These are phyloP conservation scores for Simalia tracyae DNA, from an alignment of 2,797 vertebrate species.

Conservation along the genomic window DNA sequence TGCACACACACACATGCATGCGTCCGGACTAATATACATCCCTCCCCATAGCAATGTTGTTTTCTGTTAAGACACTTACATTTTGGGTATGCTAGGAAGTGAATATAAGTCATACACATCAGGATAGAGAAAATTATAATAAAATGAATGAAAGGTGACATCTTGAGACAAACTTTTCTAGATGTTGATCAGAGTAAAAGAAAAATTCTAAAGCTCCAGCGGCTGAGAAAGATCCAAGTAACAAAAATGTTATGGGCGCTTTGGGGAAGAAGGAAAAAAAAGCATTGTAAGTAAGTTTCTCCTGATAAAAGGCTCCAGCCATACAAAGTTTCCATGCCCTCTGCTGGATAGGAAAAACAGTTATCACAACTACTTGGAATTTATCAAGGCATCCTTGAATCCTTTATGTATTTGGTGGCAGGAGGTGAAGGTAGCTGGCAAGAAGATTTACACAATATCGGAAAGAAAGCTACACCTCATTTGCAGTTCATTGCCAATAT, in stretches of 20 bases:
- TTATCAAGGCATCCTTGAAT: neutral
- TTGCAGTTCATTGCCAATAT: neutral
- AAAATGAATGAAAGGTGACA: neutral
- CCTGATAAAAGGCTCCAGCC: neutral
- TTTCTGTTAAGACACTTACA: neutral
- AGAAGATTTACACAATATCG: neutral
- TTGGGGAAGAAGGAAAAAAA: neutral
- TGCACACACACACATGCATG: too few species aligned
- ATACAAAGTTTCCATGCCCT: neutral
- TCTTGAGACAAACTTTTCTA: neutral
- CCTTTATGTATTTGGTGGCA: neutral
- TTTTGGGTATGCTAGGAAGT: neutral
- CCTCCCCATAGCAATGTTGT: neutral
- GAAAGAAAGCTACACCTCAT: neutral
- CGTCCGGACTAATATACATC: too few species aligned
- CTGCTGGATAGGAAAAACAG: neutral
- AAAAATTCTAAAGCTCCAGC: neutral
- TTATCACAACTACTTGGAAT: neutral
- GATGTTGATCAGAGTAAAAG: neutral
- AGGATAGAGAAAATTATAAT: neutral
- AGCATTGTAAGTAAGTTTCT: neutral
- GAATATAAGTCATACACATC: neutral
- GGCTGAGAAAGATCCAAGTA: neutral
- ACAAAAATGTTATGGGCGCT: neutral
- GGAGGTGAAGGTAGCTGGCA: neutral